Evolutionary conservation across 2,888 invertebrate species (phyloP).

Genomic region (Microctonus hyperodae): DNA sequence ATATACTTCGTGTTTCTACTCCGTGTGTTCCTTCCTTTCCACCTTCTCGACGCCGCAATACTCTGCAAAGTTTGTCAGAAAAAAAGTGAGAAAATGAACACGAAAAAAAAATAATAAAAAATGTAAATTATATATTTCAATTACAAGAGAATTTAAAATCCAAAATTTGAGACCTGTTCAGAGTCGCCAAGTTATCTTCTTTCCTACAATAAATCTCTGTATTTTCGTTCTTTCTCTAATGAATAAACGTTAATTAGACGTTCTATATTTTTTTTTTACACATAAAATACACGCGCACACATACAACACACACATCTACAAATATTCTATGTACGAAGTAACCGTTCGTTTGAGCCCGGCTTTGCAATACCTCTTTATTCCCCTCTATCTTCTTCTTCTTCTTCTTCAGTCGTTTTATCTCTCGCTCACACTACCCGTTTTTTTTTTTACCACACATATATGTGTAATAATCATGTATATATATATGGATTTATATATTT

Average conservation of each 20-base stretch:
- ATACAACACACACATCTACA: background rate
- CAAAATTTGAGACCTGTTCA: background rate
- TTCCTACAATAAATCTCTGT: background rate
- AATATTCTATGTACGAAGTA: background rate
- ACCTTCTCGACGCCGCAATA: background rate
- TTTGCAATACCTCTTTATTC: constrained; percentile 16
- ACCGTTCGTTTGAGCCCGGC: constrained; percentile 31
- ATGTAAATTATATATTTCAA: too few species aligned
- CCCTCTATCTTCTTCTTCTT: constrained; percentile 22
- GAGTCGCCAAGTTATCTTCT: background rate
- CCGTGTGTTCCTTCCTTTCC: constrained; percentile 5
- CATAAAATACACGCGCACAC: too few species aligned
- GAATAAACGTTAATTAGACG: background rate
- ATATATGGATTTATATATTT: background rate
- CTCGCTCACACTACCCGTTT: constrained; percentile 32
- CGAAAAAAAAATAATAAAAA: background rate
- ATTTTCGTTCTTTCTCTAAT: too few species aligned
- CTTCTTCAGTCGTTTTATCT: constrained; percentile 31
- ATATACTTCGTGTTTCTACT: constrained; percentile 24
- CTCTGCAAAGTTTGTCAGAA: too few species aligned
- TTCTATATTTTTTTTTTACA: background rate
- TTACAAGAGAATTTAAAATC: too few species aligned
- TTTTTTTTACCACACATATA: constrained; percentile 32
- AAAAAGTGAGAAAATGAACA: too few species aligned
- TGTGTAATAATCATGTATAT: background rate